These are phyloP conservation scores for Amblyjoppa proteus DNA, from an alignment of 2,888 invertebrate species.

Conservation along the genomic window DNA sequence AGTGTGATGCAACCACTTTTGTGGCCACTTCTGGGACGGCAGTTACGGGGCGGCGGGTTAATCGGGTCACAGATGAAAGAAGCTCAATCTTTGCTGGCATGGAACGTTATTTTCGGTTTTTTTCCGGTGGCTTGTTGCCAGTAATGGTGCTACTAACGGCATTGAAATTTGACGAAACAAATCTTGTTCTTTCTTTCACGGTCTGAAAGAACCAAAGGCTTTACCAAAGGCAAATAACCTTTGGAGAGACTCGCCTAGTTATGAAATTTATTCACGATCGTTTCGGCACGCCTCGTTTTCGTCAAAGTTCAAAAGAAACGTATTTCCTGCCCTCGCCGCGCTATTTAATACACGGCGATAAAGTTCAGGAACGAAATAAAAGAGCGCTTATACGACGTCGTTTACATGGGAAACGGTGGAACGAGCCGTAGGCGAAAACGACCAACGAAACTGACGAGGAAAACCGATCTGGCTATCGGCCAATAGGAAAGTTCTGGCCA, in stretches of 20 bases:
- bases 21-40: not conserved
- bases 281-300: constrained; percentile 8
- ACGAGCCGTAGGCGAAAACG: constrained; percentile 6
- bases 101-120: not conserved
- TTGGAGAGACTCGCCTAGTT: not conserved
- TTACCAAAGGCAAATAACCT: constrained; percentile 11
- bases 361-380: constrained; percentile 53
- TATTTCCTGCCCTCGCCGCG: constrained; percentile 12
- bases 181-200: not conserved
- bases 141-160: not conserved
- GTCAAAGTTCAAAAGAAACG: constrained; percentile 45
- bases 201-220: not conserved
- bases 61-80: not conserved
- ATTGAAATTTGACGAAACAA: not conserved
- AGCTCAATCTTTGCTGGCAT: not conserved
- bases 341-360: constrained; percentile 38
- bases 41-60: not conserved
- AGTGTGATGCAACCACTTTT: not conserved
- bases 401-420: constrained; percentile 39
- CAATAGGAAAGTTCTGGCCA: constrained; percentile 39
- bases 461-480: constrained; percentile 52
- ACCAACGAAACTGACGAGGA: constrained; percentile 16
- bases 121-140: not conserved
- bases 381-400: constrained; percentile 51
- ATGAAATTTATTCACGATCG: constrained; percentile 19